These are phyloP conservation scores for Antedon bifida DNA, from an alignment of 35 echinoderm and acorn worm genomes.

Conservation along the genomic window DNA sequence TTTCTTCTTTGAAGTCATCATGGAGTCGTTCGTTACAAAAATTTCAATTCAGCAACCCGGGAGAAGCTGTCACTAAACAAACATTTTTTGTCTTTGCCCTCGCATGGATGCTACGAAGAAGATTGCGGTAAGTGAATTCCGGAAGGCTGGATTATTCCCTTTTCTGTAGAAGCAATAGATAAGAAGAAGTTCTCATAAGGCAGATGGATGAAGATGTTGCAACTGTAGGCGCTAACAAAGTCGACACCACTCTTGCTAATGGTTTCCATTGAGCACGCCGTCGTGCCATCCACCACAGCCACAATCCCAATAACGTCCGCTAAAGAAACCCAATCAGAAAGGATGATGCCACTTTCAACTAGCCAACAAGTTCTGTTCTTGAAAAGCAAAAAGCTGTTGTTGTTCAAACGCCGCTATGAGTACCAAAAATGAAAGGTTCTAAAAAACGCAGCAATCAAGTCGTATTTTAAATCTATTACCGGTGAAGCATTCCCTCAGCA, in stretches of 20 bases:
- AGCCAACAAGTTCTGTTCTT: neutral
- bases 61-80: constrained; percentile 29
- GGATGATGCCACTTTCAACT: neutral
- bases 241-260: no score
- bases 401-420: neutral
- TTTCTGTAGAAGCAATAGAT: neutral
- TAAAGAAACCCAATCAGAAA: neutral
- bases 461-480: neutral
- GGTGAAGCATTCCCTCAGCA: no score
- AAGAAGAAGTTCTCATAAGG: no score
- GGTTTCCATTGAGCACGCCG: neutral
- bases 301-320: no score
- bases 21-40: constrained; percentile 31
- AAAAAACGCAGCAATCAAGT: neutral
- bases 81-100: constrained; percentile 30
- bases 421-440: neutral
- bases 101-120: constrained; percentile 22
- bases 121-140: constrained; percentile 14
- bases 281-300: no score
- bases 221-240: no score
- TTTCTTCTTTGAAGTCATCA: constrained; percentile 28
- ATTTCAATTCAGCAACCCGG: constrained; percentile 24
- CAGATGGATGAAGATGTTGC: no score
- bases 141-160: constrained; percentile 22
- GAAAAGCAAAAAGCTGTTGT: neutral